A percentile compares a stretch with the other conserved stretches of the same genome.
Conservation (phyloP, 1,140 invertebrate species). For the Nymphalis io region DNA sequence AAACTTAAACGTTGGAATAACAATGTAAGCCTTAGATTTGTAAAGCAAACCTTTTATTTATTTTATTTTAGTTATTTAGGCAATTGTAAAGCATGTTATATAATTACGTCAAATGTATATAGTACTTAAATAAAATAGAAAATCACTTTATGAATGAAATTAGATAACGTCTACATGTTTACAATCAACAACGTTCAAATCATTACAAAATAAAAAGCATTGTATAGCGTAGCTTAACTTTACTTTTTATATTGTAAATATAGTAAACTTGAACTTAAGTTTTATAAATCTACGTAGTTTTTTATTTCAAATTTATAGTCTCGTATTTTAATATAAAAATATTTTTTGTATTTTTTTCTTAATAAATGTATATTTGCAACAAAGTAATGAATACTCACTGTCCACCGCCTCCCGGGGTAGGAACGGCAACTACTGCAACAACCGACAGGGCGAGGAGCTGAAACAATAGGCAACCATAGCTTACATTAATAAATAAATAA, state of each 20-base stretch:
- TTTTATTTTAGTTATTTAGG: too few relatives aligned
- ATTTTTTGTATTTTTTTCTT: not conserved
- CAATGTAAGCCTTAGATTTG: too few relatives aligned
- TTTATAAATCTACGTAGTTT: not conserved
- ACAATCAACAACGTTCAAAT: too few relatives aligned
- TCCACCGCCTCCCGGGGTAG: slow-evolving; percentile 61
- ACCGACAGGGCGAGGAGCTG: slow-evolving; percentile 63
- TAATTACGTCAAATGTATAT: too few relatives aligned
- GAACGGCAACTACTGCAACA: slow-evolving; percentile 58
- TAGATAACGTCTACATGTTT: not conserved
- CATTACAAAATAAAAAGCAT: not conserved
- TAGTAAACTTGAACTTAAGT: slow-evolving; percentile 9
- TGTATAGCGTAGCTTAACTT: not conserved
- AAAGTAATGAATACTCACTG: slow-evolving; percentile 57
- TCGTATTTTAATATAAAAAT: too few relatives aligned
- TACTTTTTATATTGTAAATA: not conserved
- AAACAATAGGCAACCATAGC: slow-evolving; percentile 21
- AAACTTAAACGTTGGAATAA: too few relatives aligned
- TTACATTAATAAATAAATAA: slow-evolving; percentile 6
- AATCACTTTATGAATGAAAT: not conserved
- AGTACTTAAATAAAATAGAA: too few relatives aligned
- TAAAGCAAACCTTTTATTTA: too few relatives aligned
- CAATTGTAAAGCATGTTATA: too few relatives aligned
- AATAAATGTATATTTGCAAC: not conserved
- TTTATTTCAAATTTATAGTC: too few relatives aligned